Base-by-base conservation (phyloP, 2,113 vertebrate genomes). In the Rhabdornis inornatus region DNA sequence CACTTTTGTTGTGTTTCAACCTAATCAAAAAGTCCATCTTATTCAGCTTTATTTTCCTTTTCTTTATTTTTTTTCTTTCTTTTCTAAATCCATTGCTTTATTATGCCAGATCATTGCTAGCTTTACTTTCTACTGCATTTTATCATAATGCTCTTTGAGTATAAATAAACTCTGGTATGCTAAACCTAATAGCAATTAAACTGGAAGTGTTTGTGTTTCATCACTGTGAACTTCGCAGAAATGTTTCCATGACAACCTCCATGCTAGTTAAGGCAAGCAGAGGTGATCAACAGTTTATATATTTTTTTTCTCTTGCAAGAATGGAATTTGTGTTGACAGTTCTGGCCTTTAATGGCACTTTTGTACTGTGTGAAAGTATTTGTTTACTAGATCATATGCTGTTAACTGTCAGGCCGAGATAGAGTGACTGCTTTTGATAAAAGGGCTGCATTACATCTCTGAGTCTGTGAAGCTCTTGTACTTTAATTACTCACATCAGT, bases 221-320 rank as follows among this genome's bases (percentile, higher is more conserved):
- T 99, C 98, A 98, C 97, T 96, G 98, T 98, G 98, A 99, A 99
- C 98, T 98, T 99, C 72, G 89, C 97, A 98, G 98, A 98, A 98
- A 98, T 98, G 99, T 99, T 99, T 98, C 99, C 99, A 99, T 99
- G 99, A 99, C 99, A 99, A 99, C 99, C 98, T 98, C 98, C 98
- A 98, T 98, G 98, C 98, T 99, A 98, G 98, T 99, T 99, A 99
- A 99, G 98, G 98, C 98, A 99, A 99, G 98, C 98, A 98, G 98
- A 99, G 99, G 99, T 99, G 98, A 99, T 99, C 99, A 99, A 99
- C 98, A 98, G 97, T 98, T 98, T 98, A 98, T 96, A 94, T 97
- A 82, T 95, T 97, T 96, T 97, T 97, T 97, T 94, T 95, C 96
- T 97, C 95, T 95, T 97, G 95, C 97, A 98, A 99, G 98, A 99